Evolutionary conservation across 1,140 invertebrate species (phyloP), one percentile per base, ranked within the genome.

Genomic region (Procambarus virginalis): DNA sequence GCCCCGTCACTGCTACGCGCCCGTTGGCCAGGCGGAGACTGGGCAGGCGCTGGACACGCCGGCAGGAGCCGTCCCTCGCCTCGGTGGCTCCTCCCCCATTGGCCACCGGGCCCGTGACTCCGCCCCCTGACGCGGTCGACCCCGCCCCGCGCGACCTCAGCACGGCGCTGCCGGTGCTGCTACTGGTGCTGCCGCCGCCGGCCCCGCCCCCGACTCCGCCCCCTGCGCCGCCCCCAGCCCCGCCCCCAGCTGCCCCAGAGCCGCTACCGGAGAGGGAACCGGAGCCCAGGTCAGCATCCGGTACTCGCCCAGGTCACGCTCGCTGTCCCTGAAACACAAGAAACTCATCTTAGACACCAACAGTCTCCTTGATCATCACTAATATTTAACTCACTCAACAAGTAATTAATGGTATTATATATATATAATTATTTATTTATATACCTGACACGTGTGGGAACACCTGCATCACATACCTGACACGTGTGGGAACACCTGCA

Each of bases 21-120:
- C 96, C 96, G 95, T 96, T 96, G 92, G 95, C 95, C 94, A 96
- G 93, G 92, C 95, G 95, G 93, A 96, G 94, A 94, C 95, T 95
- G 93, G 96, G 95, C 94, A 97, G 96, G 94, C 97, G 96, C 95
- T 96, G 94, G 79, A 92, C 87, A 83, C 95, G 91, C 75, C 92
- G 92, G 68, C 92, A 91, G 93, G 94, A 93, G 48, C 91, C 93
- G 93, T 94, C 93, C 93, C 94, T 93, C 93, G 34, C 87, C 46
- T 84, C 91, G 5, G 85, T 77, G 68, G 92, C 85, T 96, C 96
- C 92, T 91, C 96, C 96, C 96, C 96, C 92, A 95, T 94, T 97
- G 96, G 94, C 97, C 96, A 95, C 96, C 93, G 78, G 92, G 87
- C 86, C 95, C 83, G 77, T 89, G 91, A 64, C 92, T 91, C 93